Evolutionary conservation across 2,113 vertebrate genomes (phyloP).

Genomic region (Pavo muticus): DNA sequence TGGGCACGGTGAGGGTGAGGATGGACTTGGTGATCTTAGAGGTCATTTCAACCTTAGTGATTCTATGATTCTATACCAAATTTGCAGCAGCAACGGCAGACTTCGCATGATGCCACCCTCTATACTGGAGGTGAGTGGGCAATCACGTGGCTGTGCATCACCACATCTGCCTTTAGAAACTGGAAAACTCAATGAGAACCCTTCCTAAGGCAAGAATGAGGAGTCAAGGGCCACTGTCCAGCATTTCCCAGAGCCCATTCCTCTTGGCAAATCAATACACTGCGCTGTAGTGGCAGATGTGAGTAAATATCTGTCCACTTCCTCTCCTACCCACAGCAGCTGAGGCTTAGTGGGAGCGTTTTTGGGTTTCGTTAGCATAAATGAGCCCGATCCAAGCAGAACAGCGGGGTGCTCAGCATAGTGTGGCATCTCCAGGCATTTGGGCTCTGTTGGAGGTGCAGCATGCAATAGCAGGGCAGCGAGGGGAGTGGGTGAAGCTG

Average conservation of each 20-base stretch:
- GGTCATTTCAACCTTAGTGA: no score
- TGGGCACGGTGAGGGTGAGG: no score
- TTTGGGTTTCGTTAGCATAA: not conserved
- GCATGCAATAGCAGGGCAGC: conserved; percentile 36
- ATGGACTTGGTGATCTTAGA: no score
- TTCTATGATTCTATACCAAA: not conserved
- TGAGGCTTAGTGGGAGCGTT: not conserved
- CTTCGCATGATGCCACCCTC: fast-evolving
- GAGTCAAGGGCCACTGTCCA: not conserved
- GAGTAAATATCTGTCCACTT: not conserved
- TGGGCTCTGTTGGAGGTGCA: not conserved
- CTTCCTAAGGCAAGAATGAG: not conserved
- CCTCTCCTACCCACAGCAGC: not conserved
- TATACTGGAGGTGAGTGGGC: fast-evolving
- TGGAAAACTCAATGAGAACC: not conserved
- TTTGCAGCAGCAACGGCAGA: fast-evolving
- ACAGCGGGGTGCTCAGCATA: not conserved
- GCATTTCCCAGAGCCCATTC: not conserved
- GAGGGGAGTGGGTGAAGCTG: not conserved
- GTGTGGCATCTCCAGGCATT: not conserved
- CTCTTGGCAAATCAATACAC: fast-evolving
- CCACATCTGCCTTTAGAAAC: not conserved
- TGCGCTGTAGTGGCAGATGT: not conserved
- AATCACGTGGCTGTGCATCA: fast-evolving
- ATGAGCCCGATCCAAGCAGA: not conserved